Conservation (phyloP, 2,888 invertebrate species). For the Tridacna gigas region DNA sequence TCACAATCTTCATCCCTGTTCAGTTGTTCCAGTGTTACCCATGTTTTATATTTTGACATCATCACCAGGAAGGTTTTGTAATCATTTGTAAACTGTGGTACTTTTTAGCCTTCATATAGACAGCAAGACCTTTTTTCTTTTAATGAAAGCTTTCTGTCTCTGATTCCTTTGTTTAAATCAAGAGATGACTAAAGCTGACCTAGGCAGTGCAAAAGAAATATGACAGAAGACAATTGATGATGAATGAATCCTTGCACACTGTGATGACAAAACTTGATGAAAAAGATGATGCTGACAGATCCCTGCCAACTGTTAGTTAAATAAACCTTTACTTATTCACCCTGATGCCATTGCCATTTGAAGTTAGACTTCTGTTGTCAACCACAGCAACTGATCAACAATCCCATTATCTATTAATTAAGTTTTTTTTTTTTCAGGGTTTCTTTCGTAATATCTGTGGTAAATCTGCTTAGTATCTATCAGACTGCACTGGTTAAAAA, state of each 20-base stretch:
- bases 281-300: not conserved
- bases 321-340: not conserved
- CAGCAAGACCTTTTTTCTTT: not conserved
- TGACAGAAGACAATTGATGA: not conserved
- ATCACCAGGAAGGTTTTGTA: not conserved
- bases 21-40: conserved; percentile 20
- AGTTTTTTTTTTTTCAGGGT: not conserved
- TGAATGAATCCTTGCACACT: not conserved
- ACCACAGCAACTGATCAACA: not conserved
- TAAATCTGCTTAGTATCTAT: too few species aligned
- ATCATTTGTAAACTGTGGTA: not conserved
- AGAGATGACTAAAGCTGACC: conserved; percentile 22
- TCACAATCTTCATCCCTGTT: conserved; percentile 33
- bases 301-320: not conserved
- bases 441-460: too few species aligned
- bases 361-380: not conserved
- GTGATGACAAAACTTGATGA: not conserved
- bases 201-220: conserved; percentile 5
- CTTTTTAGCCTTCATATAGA: conserved; percentile 1
- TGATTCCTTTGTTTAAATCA: conserved; percentile 19
- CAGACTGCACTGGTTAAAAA: too few species aligned
- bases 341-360: not conserved
- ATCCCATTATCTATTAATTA: not conserved
- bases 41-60: not conserved
- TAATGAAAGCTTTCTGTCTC: conserved; percentile 22